A percentile compares a stretch with the other conserved stretches of the same genome.
phyloP scores from a whole-genome alignment of 92 coral and sea anemone genomes.

The Actinernus sp. region DNA sequence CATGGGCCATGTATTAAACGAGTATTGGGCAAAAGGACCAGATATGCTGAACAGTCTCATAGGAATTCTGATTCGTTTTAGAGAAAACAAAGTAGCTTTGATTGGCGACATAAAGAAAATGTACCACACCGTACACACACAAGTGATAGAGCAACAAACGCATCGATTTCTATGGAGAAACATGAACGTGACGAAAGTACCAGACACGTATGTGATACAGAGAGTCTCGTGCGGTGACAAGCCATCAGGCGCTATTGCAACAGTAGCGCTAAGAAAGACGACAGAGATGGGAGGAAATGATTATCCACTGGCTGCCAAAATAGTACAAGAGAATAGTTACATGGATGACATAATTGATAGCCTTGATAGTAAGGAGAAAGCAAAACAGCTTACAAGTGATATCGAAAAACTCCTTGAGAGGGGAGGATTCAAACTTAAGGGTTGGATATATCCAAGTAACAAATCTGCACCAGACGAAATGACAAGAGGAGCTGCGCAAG shows the following conservation, averaged over 20 bases:
- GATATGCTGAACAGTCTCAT: slow-evolving; percentile 39
- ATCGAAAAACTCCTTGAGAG: slow-evolving; percentile 11
- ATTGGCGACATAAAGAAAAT: slow-evolving; percentile 49
- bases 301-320: slow-evolving; percentile 9
- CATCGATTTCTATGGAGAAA: slow-evolving; percentile 34
- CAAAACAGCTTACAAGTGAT: not conserved
- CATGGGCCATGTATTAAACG: slow-evolving; percentile 55
- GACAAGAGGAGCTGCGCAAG: too few species aligned
- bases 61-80: slow-evolving; percentile 41
- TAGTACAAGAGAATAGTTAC: slow-evolving; percentile 20
- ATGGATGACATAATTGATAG: slow-evolving; percentile 51
- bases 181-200: slow-evolving; percentile 22
- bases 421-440: slow-evolving; percentile 52
- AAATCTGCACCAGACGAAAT: too few species aligned
- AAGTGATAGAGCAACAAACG: slow-evolving; percentile 19
- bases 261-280: slow-evolving; percentile 16
- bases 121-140: slow-evolving; percentile 44
- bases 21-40: slow-evolving; percentile 63
- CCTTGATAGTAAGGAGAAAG: slow-evolving; percentile 4
- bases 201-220: slow-evolving; percentile 43
- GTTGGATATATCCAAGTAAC: slow-evolving; percentile 29
- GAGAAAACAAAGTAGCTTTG: slow-evolving; percentile 37
- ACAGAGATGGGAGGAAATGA: slow-evolving; percentile 16
- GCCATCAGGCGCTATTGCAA: slow-evolving; percentile 17
- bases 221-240: slow-evolving; percentile 53